Percentiles rank a stretch among this genome's conserved stretches.
phyloP scores from a whole-genome alignment of 2,113 vertebrate species.

The Synodontis membranacea region DNA sequence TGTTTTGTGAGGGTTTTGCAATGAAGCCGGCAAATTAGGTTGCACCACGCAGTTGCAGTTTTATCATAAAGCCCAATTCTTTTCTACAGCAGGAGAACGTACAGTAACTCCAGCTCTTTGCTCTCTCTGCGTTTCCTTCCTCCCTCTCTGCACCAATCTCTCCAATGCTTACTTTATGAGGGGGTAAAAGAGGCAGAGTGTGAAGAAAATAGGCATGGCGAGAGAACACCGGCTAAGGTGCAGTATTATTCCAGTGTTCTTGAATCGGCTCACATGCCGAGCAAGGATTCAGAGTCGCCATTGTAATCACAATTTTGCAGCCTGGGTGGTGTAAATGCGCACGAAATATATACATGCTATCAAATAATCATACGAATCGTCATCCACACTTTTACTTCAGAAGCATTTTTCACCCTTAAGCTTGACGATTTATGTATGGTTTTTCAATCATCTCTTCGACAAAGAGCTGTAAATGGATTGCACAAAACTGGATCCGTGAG shows the following conservation, averaged over 20 bases:
- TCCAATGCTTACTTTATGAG: not conserved
- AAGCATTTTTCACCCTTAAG: not conserved
- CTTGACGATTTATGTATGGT: not conserved
- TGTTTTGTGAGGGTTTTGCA: conserved; percentile 31
- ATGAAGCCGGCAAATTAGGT: conserved; percentile 4
- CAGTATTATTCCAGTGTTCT: not conserved
- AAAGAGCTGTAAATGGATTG: not conserved
- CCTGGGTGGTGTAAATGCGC: not conserved
- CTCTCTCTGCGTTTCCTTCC: not conserved
- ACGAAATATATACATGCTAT: not conserved
- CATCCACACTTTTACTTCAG: not conserved
- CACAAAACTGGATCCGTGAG: not conserved
- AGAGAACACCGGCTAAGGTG: not conserved
- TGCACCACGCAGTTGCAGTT: not conserved
- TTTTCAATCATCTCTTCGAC: not conserved
- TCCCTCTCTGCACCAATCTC: not conserved
- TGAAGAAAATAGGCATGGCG: not conserved
- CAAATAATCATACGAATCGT: not conserved
- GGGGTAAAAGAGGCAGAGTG: not conserved
- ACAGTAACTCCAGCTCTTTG: not conserved
- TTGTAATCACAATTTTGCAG: not conserved
- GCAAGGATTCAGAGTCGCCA: not conserved
- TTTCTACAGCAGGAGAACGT: not conserved
- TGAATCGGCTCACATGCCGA: not conserved
- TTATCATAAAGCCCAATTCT: conserved; percentile 2